Evolutionary conservation across 2,888 invertebrate genomes (phyloP), one percentile per base, ranked within the genome.

Genomic region (Venustoraphidia nigricollis): DNA sequence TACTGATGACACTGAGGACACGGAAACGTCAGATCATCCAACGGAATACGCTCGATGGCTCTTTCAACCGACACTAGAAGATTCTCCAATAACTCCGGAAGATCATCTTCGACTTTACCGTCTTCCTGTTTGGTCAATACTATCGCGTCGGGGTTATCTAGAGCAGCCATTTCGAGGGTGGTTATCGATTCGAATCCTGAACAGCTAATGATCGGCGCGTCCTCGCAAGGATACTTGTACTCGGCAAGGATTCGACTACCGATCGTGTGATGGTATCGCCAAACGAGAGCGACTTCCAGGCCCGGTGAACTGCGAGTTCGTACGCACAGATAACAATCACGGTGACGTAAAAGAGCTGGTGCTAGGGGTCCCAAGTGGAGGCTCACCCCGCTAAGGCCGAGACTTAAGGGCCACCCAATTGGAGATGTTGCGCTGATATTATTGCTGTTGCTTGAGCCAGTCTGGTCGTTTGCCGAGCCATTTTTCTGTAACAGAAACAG

Each of bases 21-120:
- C 36, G 79, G 79, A 62, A 79, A 77, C 52, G 75, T 71, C 49
- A 81, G 64, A 55, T 79, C 79, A 63, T 81, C 81, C 54, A 81
- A 62, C 52, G 76, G 75, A 53, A 82, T 75, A 51, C 81, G 70
- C 58, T 78, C 78, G 58, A 82, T 78, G 54, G 78, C 79, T 51
- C 77, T 75, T 63, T 82, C 82, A 46, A 82, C 79, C 50, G 79
- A 77, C 46, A 82, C 75, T 52, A 82, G 67, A 47, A 82, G 67
- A 58, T 74, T 78, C 60, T 77, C 77, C 55, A 82, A 69, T 54
- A 80, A 70, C 55, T 76, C 74, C 43, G 79, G 77, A 54, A 81
- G 62, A 54, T 78, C 75, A 54, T 71, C 71, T 36, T 47, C 42
- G 13, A 17, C 38, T 17, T 27, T 35, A 52, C 70, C 69, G 51